phyloP scores from a whole-genome alignment of 2,888 invertebrate genomes.

The Drosophila histrio region DNA sequence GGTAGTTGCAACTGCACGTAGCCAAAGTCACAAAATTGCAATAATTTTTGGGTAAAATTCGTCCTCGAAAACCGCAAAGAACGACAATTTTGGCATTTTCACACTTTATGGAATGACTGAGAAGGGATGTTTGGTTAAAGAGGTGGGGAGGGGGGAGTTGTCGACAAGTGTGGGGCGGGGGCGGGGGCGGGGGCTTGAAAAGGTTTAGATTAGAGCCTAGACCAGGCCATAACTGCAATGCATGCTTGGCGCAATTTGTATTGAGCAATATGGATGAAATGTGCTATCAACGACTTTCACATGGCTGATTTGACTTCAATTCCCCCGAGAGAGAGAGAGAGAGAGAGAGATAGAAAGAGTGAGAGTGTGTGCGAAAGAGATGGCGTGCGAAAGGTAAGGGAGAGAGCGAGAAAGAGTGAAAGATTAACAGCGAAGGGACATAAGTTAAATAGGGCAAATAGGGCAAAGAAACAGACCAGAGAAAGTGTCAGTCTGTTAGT shows the following conservation, averaged over 20 bases:
- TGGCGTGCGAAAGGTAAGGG: neutral
- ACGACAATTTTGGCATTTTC: constrained; percentile 74
- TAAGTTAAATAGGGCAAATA: too few relatives aligned
- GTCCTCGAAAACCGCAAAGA: constrained; percentile 64
- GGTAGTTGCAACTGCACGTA: constrained; percentile 54
- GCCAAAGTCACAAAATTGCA: constrained; percentile 72
- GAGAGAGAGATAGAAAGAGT: neutral
- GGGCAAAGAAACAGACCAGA: too few relatives aligned
- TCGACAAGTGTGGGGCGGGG: neutral
- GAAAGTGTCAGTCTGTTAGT: too few relatives aligned
- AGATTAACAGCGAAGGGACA: neutral
- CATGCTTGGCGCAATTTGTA: constrained; percentile 44
- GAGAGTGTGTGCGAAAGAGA: too few relatives aligned
- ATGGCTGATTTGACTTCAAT: constrained; percentile 36
- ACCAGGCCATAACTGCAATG: constrained; percentile 20
- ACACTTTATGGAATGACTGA: constrained; percentile 57
- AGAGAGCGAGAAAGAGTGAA: neutral
- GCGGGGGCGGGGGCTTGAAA: neutral
- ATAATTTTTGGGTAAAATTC: constrained; percentile 66
- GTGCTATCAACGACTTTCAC: constrained; percentile 46
- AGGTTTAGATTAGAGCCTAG: constrained; percentile 17
- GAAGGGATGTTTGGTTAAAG: neutral
- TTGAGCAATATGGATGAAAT: constrained; percentile 45
- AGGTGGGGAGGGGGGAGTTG: neutral
- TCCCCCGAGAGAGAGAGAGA: neutral